Evolutionary conservation across 2,888 invertebrate species (phyloP).

Genomic region (Parochlus steinenii): DNA sequence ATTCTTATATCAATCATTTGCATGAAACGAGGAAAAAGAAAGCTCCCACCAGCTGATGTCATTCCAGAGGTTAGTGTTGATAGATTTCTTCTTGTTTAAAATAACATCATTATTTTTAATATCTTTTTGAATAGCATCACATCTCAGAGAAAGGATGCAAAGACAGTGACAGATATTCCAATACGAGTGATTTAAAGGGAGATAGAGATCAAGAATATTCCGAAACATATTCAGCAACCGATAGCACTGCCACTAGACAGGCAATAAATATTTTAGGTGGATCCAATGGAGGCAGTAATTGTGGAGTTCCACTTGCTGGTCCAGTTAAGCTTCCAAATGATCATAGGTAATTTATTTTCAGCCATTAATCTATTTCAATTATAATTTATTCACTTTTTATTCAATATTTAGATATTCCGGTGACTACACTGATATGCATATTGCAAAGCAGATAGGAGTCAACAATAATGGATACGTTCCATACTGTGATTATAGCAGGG

Average conservation of each 20-base stretch:
- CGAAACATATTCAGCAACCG: conserved; percentile 13
- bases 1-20: conserved; percentile 11
- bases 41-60: conserved; percentile 12
- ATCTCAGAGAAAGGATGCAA: conserved; percentile 41
- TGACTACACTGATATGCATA: conserved; percentile 25
- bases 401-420: conserved; percentile 9
- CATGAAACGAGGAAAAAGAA: conserved; percentile 11
- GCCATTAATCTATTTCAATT: background rate
- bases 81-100: background rate
- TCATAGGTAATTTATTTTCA: conserved; percentile 22
- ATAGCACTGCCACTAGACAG: conserved; percentile 10
- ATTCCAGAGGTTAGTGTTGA: conserved; percentile 12
- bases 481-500: conserved; percentile 74
- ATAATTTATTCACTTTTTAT: background rate
- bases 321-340: conserved; percentile 50
- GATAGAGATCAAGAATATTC: conserved; percentile 31
- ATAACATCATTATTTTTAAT: background rate
- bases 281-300: conserved; percentile 7
- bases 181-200: conserved; percentile 81
- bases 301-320: conserved; percentile 52
- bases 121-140: conserved; percentile 19
- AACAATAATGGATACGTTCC: conserved; percentile 75
- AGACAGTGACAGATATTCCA: conserved; percentile 78
- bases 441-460: conserved; percentile 36
- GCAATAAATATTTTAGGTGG: conserved; percentile 12